phyloP scores from a whole-genome alignment of 2,888 invertebrate genomes.

The Cataglyphis livida region DNA sequence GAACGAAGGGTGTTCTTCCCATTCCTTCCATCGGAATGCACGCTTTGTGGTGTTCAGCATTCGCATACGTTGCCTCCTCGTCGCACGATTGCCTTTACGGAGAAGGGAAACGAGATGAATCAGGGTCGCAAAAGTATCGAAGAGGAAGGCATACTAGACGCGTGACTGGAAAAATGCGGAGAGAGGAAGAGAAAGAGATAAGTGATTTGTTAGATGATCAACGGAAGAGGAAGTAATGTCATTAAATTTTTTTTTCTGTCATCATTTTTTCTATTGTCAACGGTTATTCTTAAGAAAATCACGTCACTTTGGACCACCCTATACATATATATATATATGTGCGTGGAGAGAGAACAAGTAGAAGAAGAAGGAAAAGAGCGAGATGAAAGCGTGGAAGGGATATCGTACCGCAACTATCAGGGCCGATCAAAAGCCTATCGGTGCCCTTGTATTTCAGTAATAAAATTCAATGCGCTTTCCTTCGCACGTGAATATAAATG shows the following conservation, averaged over 20 bases:
- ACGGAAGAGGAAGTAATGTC: not conserved
- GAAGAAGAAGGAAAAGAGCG: conserved; percentile 46
- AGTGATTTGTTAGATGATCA: conserved; percentile 4
- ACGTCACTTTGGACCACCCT: conserved; percentile 34
- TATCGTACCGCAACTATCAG: conserved; percentile 67
- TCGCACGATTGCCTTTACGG: conserved; percentile 6
- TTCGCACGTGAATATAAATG: not conserved
- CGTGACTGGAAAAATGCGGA: conserved; percentile 6
- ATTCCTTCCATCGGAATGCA: conserved; percentile 56
- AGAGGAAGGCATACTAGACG: not conserved
- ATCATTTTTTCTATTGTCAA: not conserved
- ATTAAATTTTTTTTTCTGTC: not conserved
- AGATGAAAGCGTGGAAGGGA: conserved; percentile 44
- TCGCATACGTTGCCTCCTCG: conserved; percentile 38
- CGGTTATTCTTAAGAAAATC: not conserved
- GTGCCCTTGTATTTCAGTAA: conserved; percentile 61
- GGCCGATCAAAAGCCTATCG: conserved; percentile 64
- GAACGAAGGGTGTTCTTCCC: conserved; percentile 24
- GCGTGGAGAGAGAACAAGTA: conserved; percentile 54
- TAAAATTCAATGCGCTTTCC: not conserved
- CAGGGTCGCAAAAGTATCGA: not conserved
- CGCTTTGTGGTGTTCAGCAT: conserved; percentile 57
- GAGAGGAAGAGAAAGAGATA: conserved; percentile 2
- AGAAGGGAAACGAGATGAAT: conserved; percentile 3
- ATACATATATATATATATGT: conserved; percentile 54